A percentile compares a stretch with the other conserved stretches of the same genome.
phyloP scores from a whole-genome alignment of 2,888 invertebrate species.

The Sarcophaga rosellei region DNA sequence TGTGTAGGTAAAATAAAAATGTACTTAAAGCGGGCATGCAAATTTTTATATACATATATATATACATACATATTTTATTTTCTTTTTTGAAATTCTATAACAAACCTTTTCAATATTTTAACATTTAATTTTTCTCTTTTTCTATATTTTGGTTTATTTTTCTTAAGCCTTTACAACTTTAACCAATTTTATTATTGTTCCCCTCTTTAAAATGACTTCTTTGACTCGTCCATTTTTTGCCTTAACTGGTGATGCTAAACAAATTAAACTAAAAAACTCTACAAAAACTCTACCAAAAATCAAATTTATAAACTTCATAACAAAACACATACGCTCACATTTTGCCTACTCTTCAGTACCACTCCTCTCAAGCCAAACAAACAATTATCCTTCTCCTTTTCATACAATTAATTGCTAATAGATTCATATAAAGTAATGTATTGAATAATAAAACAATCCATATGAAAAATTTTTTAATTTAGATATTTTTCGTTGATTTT shows the following conservation, averaged over 20 bases:
- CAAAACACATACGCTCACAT: constrained; percentile 68
- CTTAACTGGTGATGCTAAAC: constrained; percentile 77
- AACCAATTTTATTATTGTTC: constrained; percentile 61
- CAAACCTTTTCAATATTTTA: constrained; percentile 13
- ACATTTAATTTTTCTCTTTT: constrained; percentile 58
- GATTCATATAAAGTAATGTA: neutral
- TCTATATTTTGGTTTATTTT: constrained; percentile 61
- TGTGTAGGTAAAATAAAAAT: neutral
- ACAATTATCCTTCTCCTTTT: neutral
- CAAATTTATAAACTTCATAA: constrained; percentile 65
- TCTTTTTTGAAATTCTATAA: constrained; percentile 30
- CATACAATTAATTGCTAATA: neutral
- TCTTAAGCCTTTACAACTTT: constrained; percentile 68
- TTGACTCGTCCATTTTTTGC: constrained; percentile 81
- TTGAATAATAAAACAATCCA: neutral
- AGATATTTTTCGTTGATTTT: neutral
- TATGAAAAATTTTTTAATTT: neutral
- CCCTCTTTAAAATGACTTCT: constrained; percentile 78
- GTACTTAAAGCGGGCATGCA: constrained; percentile 43
- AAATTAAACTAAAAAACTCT: constrained; percentile 68
- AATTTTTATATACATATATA: constrained; percentile 1
- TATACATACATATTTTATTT: neutral
- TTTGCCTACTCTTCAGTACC: constrained; percentile 34
- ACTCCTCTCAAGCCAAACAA: neutral
- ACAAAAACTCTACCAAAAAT: constrained; percentile 45